phyloP scores from a whole-genome alignment of 2,888 invertebrate species.

The Agapostemon virescens region DNA sequence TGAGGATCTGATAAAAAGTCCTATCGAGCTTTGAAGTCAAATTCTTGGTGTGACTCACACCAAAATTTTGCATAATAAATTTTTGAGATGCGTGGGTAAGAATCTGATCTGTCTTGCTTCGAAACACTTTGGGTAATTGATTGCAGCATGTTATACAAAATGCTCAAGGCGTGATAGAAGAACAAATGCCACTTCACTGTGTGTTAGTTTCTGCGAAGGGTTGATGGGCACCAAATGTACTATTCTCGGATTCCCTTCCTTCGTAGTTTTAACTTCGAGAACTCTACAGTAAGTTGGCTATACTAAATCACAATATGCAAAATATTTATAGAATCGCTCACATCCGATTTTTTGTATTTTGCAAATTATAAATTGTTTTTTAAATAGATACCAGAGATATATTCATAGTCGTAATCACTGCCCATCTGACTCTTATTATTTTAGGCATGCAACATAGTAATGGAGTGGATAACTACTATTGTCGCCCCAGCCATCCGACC shows the following conservation, averaged over 20 bases:
- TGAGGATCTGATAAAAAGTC: too few relatives aligned
- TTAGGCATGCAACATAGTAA: background rate
- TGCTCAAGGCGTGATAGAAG: background rate
- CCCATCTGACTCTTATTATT: background rate
- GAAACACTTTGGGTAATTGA: background rate
- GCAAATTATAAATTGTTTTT: background rate
- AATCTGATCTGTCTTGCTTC: background rate
- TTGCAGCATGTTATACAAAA: background rate
- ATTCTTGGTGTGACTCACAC: background rate
- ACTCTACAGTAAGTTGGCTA: background rate
- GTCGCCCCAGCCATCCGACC: too few relatives aligned
- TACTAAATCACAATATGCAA: background rate
- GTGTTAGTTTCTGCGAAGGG: background rate
- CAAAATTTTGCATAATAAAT: background rate
- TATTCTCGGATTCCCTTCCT: background rate
- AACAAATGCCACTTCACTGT: background rate
- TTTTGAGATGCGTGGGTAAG: background rate
- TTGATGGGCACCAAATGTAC: background rate
- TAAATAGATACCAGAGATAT: background rate
- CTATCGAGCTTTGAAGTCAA: background rate
- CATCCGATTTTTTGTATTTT: background rate
- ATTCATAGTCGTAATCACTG: background rate
- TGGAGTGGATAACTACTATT: background rate
- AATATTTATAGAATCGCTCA: background rate
- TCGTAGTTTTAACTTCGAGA: background rate